Evolutionary conservation across 1,140 invertebrate species (phyloP).

Genomic region (Monochamus saltuarius): DNA sequence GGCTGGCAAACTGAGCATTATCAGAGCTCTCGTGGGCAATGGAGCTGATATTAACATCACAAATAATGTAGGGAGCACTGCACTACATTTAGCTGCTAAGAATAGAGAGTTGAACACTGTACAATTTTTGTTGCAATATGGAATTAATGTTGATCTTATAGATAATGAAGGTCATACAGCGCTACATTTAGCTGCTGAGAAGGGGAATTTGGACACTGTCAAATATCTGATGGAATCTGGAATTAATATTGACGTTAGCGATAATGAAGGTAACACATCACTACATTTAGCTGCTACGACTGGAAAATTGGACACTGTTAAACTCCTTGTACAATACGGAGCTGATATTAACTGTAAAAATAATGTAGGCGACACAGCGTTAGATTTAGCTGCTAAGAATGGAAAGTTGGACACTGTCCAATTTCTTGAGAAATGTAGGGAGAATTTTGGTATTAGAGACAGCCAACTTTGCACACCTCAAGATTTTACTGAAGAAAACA

Average conservation of each 20-base stretch:
- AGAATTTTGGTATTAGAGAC: slow-evolving; percentile 10
- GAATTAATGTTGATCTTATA: slow-evolving; percentile 23
- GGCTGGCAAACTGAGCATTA: slow-evolving; percentile 28
- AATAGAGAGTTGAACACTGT: slow-evolving; percentile 65
- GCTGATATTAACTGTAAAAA: slow-evolving; percentile 25
- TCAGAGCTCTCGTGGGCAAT: slow-evolving; percentile 29
- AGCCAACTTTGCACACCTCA: not conserved
- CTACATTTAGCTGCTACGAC: slow-evolving; percentile 56
- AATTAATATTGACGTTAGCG: slow-evolving; percentile 22
- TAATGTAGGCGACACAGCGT: slow-evolving; percentile 12
- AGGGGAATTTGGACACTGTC: slow-evolving; percentile 73
- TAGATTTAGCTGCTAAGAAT: slow-evolving; percentile 54
- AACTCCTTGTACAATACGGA: slow-evolving; percentile 27
- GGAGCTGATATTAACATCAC: slow-evolving; percentile 29
- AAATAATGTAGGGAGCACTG: slow-evolving; percentile 17
- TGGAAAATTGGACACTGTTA: slow-evolving; percentile 51
- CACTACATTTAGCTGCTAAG: slow-evolving; percentile 64
- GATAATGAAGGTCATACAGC: slow-evolving; percentile 27
- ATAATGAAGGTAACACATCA: slow-evolving; percentile 43
- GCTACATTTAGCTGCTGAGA: slow-evolving; percentile 33
- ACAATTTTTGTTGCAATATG: slow-evolving; percentile 29
- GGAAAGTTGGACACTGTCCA: slow-evolving; percentile 45
- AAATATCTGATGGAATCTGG: slow-evolving; percentile 16
- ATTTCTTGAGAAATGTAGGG: slow-evolving; percentile 33
- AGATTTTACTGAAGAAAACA: too few relatives aligned